A percentile compares a stretch with the other conserved stretches of the same genome.
Conservation (phyloP, 2,888 invertebrate species). For the Amorpha juglandis region DNA sequence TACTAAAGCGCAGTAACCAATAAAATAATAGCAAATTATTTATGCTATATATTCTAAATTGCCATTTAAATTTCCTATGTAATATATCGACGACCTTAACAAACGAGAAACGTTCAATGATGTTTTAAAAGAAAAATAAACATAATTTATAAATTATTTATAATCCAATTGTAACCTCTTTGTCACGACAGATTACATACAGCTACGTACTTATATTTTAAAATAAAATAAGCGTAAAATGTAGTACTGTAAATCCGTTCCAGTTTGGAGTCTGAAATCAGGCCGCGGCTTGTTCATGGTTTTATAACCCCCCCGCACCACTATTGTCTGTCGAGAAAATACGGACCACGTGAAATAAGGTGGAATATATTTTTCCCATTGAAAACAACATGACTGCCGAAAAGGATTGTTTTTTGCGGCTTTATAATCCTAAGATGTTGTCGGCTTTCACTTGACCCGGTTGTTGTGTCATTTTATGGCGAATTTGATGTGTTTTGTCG, state of each 20-base stretch:
- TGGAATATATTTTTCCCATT: slow-evolving; percentile 27
- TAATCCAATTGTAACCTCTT: too few species aligned
- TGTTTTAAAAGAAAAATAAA: too few species aligned
- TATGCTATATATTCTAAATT: too few species aligned
- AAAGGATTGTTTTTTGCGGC: slow-evolving; percentile 28
- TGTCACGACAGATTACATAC: too few species aligned
- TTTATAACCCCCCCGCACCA: slow-evolving; percentile 44
- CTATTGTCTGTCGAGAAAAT: slow-evolving; percentile 34
- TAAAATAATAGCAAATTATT: too few species aligned
- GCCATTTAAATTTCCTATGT: too few species aligned
- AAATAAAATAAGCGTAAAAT: not conserved
- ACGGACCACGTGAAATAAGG: slow-evolving; percentile 27
- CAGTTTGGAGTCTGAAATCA: slow-evolving; percentile 43
- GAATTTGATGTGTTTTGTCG: slow-evolving; percentile 8
- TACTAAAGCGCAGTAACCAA: too few species aligned
- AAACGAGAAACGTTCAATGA: too few species aligned
- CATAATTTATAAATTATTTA: too few species aligned
- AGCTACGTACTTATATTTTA: not conserved
- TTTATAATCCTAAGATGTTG: slow-evolving; percentile 24
- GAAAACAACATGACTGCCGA: slow-evolving; percentile 24
- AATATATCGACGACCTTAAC: too few species aligned
- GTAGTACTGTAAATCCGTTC: slow-evolving; percentile 42
- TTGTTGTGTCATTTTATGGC: slow-evolving; percentile 25
- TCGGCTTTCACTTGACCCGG: slow-evolving; percentile 23
- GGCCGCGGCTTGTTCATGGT: slow-evolving; percentile 48